phyloP scores from a whole-genome alignment of 2,113 vertebrate genomes.

The Romanogobio albipinnatus region DNA sequence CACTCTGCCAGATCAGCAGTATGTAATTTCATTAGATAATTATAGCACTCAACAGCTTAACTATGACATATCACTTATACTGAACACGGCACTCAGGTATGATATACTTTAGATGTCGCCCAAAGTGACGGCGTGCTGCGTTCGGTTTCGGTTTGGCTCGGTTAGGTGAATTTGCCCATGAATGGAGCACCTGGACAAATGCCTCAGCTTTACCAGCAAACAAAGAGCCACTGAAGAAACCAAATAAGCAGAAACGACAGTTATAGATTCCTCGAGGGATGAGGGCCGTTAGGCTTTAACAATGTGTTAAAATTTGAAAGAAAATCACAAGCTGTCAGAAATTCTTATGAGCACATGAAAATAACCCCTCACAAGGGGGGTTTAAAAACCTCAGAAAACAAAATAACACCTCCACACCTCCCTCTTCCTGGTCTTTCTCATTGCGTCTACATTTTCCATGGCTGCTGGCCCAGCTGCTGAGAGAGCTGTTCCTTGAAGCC shows the following conservation, averaged over 20 bases:
- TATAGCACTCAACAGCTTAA: constrained; percentile 26
- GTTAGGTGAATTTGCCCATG: not conserved
- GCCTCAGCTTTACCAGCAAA: not conserved
- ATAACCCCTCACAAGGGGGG: constrained; percentile 45
- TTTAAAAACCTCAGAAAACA: not conserved
- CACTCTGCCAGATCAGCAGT: constrained; percentile 47
- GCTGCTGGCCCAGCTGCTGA: constrained; percentile 78
- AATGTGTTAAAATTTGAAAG: constrained; percentile 75
- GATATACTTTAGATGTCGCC: not conserved
- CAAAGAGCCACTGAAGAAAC: not conserved
- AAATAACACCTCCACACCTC: constrained; percentile 35
- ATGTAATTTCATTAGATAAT: constrained; percentile 38
- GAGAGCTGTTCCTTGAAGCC: constrained; percentile 80
- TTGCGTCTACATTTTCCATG: constrained; percentile 79
- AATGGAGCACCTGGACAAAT: constrained; percentile 21
- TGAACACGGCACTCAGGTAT: not conserved
- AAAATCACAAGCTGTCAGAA: constrained; percentile 67
- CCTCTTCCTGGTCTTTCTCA: constrained; percentile 60
- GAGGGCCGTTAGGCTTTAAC: constrained; percentile 3
- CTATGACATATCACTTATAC: constrained; percentile 11
- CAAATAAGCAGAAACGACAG: not conserved
- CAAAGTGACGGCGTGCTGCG: not conserved
- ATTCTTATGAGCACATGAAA: constrained; percentile 75
- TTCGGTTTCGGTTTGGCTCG: not conserved
- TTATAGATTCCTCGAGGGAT: not conserved